A percentile compares a stretch with the other conserved stretches of the same genome.
These are phyloP conservation scores for Cirrhinus mrigala DNA, from an alignment of 2,797 vertebrate species.

Conservation along the genomic window DNA sequence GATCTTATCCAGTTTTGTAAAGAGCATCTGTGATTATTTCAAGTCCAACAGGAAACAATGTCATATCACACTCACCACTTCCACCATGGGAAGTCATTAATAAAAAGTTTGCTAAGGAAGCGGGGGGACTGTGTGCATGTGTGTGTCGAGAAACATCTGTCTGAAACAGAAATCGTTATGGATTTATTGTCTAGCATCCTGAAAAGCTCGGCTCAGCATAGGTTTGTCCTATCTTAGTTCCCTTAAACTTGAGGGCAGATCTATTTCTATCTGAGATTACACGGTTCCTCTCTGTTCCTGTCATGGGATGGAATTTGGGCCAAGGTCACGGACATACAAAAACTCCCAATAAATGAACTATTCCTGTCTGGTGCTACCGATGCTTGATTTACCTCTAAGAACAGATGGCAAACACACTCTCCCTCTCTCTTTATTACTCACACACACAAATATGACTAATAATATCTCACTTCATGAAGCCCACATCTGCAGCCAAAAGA, in stretches of 20 bases:
- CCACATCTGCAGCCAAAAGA: background rate
- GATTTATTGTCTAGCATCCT: slow-evolving; percentile 46
- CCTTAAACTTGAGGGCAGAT: slow-evolving; percentile 47
- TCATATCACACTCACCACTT: slow-evolving; percentile 69
- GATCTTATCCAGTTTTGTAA: slow-evolving; percentile 45
- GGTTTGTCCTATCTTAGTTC: slow-evolving; percentile 33
- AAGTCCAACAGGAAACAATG: slow-evolving; percentile 73
- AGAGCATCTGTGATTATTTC: slow-evolving; percentile 69
- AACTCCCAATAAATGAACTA: slow-evolving; percentile 29
- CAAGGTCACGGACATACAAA: slow-evolving; percentile 52
- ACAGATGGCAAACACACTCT: background rate
- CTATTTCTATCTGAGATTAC: slow-evolving; percentile 58
- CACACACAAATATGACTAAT: background rate
- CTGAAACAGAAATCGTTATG: slow-evolving; percentile 30
- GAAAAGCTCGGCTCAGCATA: slow-evolving; percentile 8
- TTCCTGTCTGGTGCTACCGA: slow-evolving; percentile 52
- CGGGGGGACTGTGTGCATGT: slow-evolving; percentile 43
- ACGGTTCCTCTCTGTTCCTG: slow-evolving; percentile 53
- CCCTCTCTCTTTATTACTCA: background rate
- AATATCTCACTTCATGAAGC: background rate
- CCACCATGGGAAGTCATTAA: slow-evolving; percentile 77
- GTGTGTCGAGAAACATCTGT: slow-evolving; percentile 47
- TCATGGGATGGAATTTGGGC: slow-evolving; percentile 52
- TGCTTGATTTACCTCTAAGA: slow-evolving; percentile 50
- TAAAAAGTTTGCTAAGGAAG: slow-evolving; percentile 67